phyloP scores from a whole-genome alignment of 2,113 vertebrate genomes.

The Dermatemys mawii region DNA sequence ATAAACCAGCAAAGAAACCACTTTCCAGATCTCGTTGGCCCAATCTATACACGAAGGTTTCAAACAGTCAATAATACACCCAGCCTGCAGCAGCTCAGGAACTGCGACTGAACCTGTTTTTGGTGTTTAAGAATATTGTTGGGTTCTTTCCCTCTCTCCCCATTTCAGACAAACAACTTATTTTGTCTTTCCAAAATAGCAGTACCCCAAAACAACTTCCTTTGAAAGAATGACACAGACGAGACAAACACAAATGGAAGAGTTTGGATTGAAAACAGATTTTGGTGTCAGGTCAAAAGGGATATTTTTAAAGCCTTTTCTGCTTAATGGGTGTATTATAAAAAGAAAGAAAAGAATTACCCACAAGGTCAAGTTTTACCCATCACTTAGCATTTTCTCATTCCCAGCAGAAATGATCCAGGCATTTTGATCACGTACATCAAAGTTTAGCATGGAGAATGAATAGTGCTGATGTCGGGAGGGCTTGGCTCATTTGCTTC shows the following conservation, averaged over 20 bases:
- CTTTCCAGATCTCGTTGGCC: neutral
- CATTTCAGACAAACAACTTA: constrained; percentile 38
- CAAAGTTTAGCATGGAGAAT: neutral
- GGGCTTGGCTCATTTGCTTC: constrained; percentile 27
- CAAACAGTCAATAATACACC: neutral
- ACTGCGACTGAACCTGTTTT: neutral
- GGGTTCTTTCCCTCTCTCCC: neutral
- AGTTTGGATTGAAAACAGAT: constrained; percentile 68
- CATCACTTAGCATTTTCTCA: neutral
- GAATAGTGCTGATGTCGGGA: neutral
- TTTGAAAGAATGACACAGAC: constrained; percentile 40
- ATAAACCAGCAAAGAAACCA: constrained; percentile 47
- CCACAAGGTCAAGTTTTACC: neutral
- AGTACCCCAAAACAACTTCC: constrained; percentile 42
- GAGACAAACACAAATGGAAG: constrained; percentile 43
- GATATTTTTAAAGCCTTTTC: constrained; percentile 6
- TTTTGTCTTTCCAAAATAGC: constrained; percentile 61
- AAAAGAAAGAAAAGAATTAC: constrained; percentile 33
- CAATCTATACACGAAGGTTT: constrained; percentile 9
- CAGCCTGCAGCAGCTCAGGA: rapidly evolving
- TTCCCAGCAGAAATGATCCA: neutral
- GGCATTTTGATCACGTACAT: neutral
- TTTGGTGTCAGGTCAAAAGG: neutral
- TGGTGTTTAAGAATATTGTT: neutral
- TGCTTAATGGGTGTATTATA: neutral